Evolutionary conservation across 2,888 invertebrate genomes (phyloP).

Genomic region (Mythimna pallens): DNA sequence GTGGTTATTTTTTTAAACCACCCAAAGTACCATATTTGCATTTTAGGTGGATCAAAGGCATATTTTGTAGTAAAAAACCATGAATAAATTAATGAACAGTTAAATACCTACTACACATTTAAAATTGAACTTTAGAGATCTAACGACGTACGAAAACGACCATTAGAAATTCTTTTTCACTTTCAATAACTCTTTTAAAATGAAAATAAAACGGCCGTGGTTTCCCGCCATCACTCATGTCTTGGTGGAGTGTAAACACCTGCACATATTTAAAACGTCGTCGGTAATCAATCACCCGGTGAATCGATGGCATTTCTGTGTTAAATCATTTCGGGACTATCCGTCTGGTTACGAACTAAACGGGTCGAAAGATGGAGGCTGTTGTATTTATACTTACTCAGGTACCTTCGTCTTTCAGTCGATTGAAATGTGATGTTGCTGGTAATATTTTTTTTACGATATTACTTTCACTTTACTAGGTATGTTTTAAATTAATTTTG

Average conservation of each 20-base stretch:
- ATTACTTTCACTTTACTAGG: no score
- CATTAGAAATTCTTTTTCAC: background rate
- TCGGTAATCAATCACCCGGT: constrained; percentile 55
- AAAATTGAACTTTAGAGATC: no score
- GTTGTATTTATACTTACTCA: constrained; percentile 18
- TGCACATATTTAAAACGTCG: constrained; percentile 45
- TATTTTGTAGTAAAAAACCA: no score
- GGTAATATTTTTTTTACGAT: background rate
- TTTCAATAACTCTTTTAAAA: background rate
- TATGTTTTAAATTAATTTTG: no score
- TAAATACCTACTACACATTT: no score
- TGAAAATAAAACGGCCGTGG: background rate
- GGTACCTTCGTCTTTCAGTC: constrained; percentile 3
- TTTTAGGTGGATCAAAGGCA: no score
- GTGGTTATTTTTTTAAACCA: no score
- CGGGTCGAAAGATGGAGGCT: constrained; percentile 26
- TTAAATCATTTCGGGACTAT: constrained; percentile 58
- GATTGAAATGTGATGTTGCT: constrained; percentile 13
- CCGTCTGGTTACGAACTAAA: constrained; percentile 32
- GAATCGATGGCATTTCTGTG: constrained; percentile 52
- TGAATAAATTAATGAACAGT: no score
- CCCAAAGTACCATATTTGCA: no score
- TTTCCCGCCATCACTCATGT: background rate
- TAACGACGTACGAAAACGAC: no score
- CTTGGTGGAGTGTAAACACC: constrained; percentile 2